Conservation (phyloP, 2,113 vertebrate species). For the Microtus montanus region DNA sequence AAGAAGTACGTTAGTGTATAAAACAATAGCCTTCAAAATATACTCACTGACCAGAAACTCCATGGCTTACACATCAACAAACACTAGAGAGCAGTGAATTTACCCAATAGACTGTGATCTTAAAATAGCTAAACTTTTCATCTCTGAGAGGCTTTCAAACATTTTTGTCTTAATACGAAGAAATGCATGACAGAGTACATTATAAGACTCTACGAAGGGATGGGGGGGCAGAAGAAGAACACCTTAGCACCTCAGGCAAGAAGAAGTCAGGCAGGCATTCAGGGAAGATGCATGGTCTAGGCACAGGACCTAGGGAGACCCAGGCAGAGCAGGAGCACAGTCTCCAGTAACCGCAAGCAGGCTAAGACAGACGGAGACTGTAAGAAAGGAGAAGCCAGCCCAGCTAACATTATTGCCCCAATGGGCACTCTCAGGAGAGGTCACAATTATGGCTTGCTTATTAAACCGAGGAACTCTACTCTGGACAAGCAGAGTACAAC, state of each 20-base stretch:
- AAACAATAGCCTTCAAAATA: slow-evolving; percentile 12
- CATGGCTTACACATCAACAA: not conserved
- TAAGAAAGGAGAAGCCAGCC: not conserved
- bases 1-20: not conserved
- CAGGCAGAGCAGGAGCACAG: not conserved
- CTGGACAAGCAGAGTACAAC: not conserved
- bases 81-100: not conserved
- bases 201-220: not conserved
- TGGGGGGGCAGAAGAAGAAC: not conserved
- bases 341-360: not conserved
- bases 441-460: not conserved
- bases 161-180: slow-evolving; percentile 2
- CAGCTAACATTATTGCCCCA: not conserved
- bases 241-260: too few relatives aligned
- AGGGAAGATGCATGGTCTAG: not conserved
- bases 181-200: not conserved
- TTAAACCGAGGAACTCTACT: not conserved
- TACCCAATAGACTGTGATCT: not conserved
- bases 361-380: not conserved
- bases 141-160: not conserved
- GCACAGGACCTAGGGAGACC: not conserved
- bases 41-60: slow-evolving; percentile 1
- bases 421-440: not conserved
- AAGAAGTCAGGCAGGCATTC: not conserved
- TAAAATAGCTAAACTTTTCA: not conserved